Conservation (phyloP, 2,888 invertebrate species). For the Dynastes tityus region DNA sequence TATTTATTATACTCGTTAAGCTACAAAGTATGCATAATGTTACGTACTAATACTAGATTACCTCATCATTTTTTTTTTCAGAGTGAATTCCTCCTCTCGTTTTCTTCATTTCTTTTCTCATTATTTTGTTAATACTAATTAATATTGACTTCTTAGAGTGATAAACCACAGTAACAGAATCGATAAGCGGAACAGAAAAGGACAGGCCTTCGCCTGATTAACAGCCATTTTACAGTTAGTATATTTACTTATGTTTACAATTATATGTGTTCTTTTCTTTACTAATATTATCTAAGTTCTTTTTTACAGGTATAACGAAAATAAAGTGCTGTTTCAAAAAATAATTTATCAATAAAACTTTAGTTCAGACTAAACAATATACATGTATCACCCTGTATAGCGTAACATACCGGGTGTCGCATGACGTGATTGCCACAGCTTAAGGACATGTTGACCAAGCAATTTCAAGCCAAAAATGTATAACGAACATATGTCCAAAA, state of each 20-base stretch:
- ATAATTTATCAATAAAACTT: too few relatives aligned
- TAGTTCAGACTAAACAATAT: too few relatives aligned
- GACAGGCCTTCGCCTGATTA: conserved; percentile 59
- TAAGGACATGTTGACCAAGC: too few relatives aligned
- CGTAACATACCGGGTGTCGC: too few relatives aligned
- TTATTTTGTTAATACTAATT: conserved; percentile 61
- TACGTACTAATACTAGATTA: conserved; percentile 52
- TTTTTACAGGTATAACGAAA: not conserved
- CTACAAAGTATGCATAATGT: conserved; percentile 64
- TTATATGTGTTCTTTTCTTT: conserved; percentile 44
- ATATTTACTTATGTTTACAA: conserved; percentile 52
- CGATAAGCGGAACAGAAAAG: conserved; percentile 58
- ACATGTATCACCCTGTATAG: too few relatives aligned
- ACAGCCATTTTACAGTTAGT: conserved; percentile 66
- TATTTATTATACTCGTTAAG: conserved; percentile 58
- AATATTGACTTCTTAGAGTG: conserved; percentile 70
- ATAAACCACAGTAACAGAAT: conserved; percentile 62
- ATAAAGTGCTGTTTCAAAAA: not conserved
- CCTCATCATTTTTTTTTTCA: conserved; percentile 54
- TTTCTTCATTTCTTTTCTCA: conserved; percentile 54
- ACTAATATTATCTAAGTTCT: conserved; percentile 47
- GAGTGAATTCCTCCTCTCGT: conserved; percentile 54
- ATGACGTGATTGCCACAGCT: too few relatives aligned
- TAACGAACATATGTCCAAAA: too few relatives aligned
- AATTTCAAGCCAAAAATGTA: too few relatives aligned